These are phyloP conservation scores for Helicoverpa assulta DNA, from an alignment of 2,888 invertebrate species.

Conservation along the genomic window DNA sequence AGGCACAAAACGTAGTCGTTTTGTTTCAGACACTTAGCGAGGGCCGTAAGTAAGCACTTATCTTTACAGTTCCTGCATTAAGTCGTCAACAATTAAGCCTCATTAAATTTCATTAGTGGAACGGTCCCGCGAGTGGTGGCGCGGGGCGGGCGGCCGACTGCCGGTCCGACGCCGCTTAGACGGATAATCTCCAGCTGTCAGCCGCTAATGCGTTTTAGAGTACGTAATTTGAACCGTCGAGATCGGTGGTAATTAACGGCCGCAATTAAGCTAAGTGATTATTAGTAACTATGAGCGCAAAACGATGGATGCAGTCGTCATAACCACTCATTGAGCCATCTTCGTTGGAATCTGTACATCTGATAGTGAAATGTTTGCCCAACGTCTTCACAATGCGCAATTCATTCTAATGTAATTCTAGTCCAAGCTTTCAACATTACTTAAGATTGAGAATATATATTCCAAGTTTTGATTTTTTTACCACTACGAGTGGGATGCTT, in stretches of 20 bases:
- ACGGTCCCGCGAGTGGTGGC: slow-evolving; percentile 79
- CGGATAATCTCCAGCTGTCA: slow-evolving; percentile 90
- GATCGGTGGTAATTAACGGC: slow-evolving; percentile 89
- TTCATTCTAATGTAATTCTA: slow-evolving; percentile 33
- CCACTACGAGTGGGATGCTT: slow-evolving; percentile 72
- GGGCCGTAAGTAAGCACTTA: slow-evolving; percentile 81
- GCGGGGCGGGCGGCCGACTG: slow-evolving; percentile 70
- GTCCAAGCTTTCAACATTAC: slow-evolving; percentile 35
- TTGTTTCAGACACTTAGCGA: slow-evolving; percentile 79
- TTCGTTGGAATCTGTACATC: slow-evolving; percentile 43
- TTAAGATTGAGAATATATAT: slow-evolving; percentile 48
- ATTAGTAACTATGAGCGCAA: slow-evolving; percentile 83
- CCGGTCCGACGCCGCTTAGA: slow-evolving; percentile 85
- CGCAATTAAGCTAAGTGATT: slow-evolving; percentile 90
- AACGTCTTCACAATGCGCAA: slow-evolving; percentile 31
- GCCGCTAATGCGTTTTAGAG: slow-evolving; percentile 90
- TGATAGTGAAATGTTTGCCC: slow-evolving; percentile 42
- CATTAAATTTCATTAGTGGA: slow-evolving; percentile 89
- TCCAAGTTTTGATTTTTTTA: slow-evolving; percentile 55
- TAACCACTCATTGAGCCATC: slow-evolving; percentile 53
- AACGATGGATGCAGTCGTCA: slow-evolving; percentile 71
- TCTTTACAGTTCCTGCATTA: slow-evolving; percentile 87
- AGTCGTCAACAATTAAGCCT: slow-evolving; percentile 89
- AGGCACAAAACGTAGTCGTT: slow-evolving; percentile 69
- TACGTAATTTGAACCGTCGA: slow-evolving; percentile 90